These are phyloP conservation scores for Athene cunicularia DNA, from an alignment of 2,113 vertebrate genomes.

Conservation along the genomic window DNA sequence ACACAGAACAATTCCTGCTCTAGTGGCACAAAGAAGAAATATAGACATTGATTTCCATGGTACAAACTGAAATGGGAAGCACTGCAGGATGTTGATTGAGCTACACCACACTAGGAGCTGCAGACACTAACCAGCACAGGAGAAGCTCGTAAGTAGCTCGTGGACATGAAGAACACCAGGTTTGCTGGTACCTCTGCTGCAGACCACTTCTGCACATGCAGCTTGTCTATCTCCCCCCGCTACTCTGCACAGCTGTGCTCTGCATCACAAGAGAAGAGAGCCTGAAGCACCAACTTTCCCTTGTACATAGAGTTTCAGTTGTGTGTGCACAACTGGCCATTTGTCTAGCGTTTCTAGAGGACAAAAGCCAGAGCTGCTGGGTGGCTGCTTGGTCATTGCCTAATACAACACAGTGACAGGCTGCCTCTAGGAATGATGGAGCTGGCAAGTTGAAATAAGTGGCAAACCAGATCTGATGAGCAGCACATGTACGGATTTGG, in stretches of 20 bases:
- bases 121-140: not conserved
- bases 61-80: not conserved
- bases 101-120: not conserved
- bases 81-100: not conserved
- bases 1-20: not conserved
- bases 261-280: not conserved
- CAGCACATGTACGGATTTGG: not conserved
- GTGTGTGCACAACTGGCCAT: not conserved
- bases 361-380: not conserved
- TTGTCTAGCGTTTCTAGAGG: not conserved
- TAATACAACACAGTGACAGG: not conserved
- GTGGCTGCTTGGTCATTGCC: not conserved
- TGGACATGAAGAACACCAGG: not conserved
- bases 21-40: not conserved
- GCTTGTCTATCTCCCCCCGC: accelerated
- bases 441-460: not conserved
- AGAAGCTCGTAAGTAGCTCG: accelerated
- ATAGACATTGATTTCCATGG: not conserved
- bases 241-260: not conserved
- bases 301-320: not conserved
- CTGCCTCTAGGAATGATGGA: not conserved
- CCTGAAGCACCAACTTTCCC: not conserved
- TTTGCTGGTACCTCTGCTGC: not conserved
- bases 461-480: not conserved
- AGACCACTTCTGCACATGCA: not conserved